phyloP scores from a whole-genome alignment of 2,888 invertebrate species.

The Abscondita cerata region DNA sequence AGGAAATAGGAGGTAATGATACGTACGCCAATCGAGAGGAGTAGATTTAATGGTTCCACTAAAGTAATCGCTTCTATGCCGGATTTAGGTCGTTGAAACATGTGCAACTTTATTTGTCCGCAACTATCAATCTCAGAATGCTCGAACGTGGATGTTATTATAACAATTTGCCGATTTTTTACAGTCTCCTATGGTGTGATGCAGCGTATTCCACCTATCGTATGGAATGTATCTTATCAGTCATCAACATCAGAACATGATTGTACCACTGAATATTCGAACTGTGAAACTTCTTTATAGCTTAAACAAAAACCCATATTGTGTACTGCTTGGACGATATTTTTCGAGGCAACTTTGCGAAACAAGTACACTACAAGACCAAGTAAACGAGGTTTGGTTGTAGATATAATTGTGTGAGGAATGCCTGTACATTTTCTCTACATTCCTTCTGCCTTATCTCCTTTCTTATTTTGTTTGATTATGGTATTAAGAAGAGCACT shows the following conservation, averaged over 20 bases:
- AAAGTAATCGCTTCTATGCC: neutral
- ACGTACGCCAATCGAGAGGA: no score
- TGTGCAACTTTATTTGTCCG: no score
- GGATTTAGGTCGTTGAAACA: neutral
- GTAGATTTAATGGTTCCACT: no score
- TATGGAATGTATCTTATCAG: slow-evolving; percentile 1
- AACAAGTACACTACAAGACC: slow-evolving; percentile 4
- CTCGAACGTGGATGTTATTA: no score
- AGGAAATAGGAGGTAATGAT: no score
- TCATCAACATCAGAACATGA: neutral
- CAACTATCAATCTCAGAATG: no score
- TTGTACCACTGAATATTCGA: slow-evolving; percentile 1
- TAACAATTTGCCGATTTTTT: no score
- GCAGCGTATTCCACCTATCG: no score
- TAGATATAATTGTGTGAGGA: slow-evolving; percentile 13
- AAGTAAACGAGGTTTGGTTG: slow-evolving; percentile 12
- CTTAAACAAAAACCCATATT: slow-evolving; percentile 8
- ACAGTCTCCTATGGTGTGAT: no score
- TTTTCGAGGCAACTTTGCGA: slow-evolving; percentile 4
- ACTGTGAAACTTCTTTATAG: neutral
- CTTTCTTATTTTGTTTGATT: neutral
- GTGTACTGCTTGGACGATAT: slow-evolving; percentile 2
- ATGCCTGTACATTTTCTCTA: slow-evolving; percentile 6
- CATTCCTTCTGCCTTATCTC: neutral
- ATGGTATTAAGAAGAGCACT: slow-evolving; percentile 2